Base-by-base conservation (phyloP, 2,888 invertebrate species). In the Margaritifera margaritifera region DNA sequence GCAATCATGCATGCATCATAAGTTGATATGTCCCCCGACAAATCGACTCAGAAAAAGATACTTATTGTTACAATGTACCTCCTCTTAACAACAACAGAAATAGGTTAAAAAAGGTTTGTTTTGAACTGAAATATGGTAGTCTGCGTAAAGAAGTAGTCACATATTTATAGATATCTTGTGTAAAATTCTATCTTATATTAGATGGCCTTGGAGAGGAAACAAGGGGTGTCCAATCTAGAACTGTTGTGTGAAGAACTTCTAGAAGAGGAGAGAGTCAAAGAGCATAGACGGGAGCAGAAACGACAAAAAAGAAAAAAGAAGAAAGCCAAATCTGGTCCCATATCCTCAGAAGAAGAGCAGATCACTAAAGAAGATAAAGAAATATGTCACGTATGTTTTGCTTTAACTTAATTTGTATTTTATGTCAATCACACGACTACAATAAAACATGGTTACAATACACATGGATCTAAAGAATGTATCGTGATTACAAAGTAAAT, bases 171-270 rank as follows among this genome's bases (percentile, higher is more conserved):
- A n/a, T n/a, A n/a, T 31, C 31, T 1, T 8, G 8, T 31, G 8
- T 15, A 11, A 42, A 42, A 15, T 19, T 59, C 3, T 60, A 20
- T 20, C 56, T 59, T 31, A 58, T 55, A 69, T 20, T 60, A 93
- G 92, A 94, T 95, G 82, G 95, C 95, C 6, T 94, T 97, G 50
- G 97, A 97, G 90, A 93, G 93, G 75, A 97, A 96, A 89, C 94
- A 94, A 86, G 96, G 96, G 42, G 94, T 96, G 31, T 95, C 96
- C 58, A 96, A 96, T 87, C 91, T 97, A 74, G 96, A 97, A 90
- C 91, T 96, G 77, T 91, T 96, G 51, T 97, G 95, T 86, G 94
- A 95, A 80, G 96, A 97, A 90, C 92, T 97, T 75, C 94, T 95
- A 62, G 94, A 95, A 82, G 96, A 96, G 82, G 96, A 97, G 89